Percentiles rank a stretch among this genome's conserved stretches.
phyloP scores from a whole-genome alignment of 2,888 invertebrate genomes.

The Clivina fossor region DNA sequence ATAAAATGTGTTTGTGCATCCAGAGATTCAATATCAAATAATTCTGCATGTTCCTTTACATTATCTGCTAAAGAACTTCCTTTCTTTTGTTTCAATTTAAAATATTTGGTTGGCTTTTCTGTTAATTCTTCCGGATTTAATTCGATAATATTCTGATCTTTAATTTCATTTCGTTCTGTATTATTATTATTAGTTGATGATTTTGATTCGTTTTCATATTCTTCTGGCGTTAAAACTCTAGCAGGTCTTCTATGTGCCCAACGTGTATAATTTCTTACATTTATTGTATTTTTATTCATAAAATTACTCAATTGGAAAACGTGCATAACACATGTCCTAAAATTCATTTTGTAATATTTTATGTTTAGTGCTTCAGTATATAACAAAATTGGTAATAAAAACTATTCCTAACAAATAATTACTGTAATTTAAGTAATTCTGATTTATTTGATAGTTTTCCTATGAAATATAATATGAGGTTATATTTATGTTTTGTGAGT shows the following conservation, averaged over 20 bases:
- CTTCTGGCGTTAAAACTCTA: slow-evolving; percentile 58
- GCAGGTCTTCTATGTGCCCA: slow-evolving; percentile 59
- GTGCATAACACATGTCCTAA: slow-evolving; percentile 7
- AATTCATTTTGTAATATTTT: background rate
- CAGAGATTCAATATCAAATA: slow-evolving; percentile 5
- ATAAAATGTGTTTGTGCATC: slow-evolving; percentile 12
- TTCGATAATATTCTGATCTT: slow-evolving; percentile 21
- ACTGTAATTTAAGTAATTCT: too few species aligned
- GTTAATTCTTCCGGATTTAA: slow-evolving; percentile 18
- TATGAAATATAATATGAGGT: too few species aligned
- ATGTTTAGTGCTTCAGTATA: too few species aligned
- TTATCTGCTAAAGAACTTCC: slow-evolving; percentile 12
- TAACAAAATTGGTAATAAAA: too few species aligned
- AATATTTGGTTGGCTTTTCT: slow-evolving; percentile 12
- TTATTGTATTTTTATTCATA: background rate
- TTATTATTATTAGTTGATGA: slow-evolving; percentile 52
- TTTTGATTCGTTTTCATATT: slow-evolving; percentile 44
- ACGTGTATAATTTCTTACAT: slow-evolving; percentile 47
- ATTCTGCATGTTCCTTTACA: slow-evolving; percentile 12
- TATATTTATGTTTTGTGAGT: too few species aligned
- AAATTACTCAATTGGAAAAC: slow-evolving; percentile 12
- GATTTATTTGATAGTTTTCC: too few species aligned
- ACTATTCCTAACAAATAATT: too few species aligned
- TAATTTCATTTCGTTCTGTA: slow-evolving; percentile 13
- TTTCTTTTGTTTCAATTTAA: slow-evolving; percentile 9